Conservation (phyloP, 2,113 vertebrate genomes). For the Antechinus stuartii region DNA sequence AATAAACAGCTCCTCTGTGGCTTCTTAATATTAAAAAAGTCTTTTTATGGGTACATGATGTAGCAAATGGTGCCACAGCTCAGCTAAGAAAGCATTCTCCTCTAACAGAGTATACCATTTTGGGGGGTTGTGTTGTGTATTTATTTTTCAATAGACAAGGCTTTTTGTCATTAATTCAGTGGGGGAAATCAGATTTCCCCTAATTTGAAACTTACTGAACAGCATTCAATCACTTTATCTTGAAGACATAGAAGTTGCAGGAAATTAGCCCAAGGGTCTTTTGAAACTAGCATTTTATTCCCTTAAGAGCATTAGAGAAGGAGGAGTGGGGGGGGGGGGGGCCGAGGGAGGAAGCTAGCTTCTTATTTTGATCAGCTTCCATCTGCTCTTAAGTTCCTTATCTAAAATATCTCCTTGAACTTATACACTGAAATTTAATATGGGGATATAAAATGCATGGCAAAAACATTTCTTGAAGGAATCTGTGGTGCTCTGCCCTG, state of each 20-base stretch:
- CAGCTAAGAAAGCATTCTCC: conserved; percentile 2
- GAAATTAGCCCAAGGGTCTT: conserved; percentile 21
- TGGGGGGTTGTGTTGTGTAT: not conserved
- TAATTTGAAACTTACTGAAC: conserved; percentile 19
- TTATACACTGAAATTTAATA: not conserved
- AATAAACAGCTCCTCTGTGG: conserved; percentile 82
- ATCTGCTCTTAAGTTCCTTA: not conserved
- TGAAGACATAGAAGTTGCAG: not conserved
- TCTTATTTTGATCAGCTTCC: not conserved
- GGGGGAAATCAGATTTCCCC: conserved; percentile 3
- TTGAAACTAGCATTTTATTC: not conserved
- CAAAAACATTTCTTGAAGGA: not conserved
- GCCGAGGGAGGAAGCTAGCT: not conserved
- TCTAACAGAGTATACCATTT: not conserved
- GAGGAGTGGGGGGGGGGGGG: no score
- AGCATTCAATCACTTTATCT: conserved; percentile 33
- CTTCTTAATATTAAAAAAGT: conserved; percentile 70
- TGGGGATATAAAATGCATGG: not conserved
- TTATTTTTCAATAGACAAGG: conserved; percentile 24
- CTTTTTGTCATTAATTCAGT: conserved; percentile 10
- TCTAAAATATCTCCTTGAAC: not conserved
- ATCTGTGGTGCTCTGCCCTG: not conserved
- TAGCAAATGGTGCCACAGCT: conserved; percentile 42
- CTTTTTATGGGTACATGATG: conserved; percentile 37
- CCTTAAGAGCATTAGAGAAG: not conserved